Evolutionary conservation across 2,888 invertebrate species (phyloP), one percentile per base, ranked within the genome.

Genomic region (Athalia circularis): DNA sequence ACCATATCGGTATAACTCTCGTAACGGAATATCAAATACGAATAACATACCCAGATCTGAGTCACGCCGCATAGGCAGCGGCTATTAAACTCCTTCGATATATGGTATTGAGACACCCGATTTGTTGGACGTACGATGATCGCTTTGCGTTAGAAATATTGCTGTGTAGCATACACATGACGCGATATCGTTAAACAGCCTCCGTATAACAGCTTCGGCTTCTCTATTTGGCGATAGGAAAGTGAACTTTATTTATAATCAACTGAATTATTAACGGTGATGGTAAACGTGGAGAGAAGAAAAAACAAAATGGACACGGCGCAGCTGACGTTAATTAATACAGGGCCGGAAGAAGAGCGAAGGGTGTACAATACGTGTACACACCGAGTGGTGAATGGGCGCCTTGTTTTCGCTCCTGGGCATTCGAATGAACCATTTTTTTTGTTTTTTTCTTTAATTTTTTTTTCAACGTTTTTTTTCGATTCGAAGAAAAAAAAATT

Each of bases 321-420:
- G 88, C 87, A 88, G 87, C 88, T 88, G 87, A 87, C 85, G 87
- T 85, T 88, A 88, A 88, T 88, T 88, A 88, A 83, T 83, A 86
- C 57, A 72, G 72, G 59, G 57, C n/a, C 29, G 45, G 15, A n/a
- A 11, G 7, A 54, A n/a, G n/a, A 29, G 29, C 29, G 29, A 29
- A 29, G 29, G 29, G 29, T 29, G 29, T 29, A 29, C 2, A 29
- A 29, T 29, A 29, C 29, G 29, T 29, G 2, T 65, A 11, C 13
- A 8, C 13, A 15, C 8, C 84, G 83, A 82, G 81, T 85, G 84
- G 87, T 88, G 88, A 88, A 88, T 88, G 86, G 85, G 85, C 85
- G 86, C 88, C 87, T 88, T 88, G 88, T 88, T 48, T 48, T 7
- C n/a, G 48, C 6, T 29, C 64, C 29, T 4, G n/a, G 54, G 54